Evolutionary conservation across 2,797 vertebrate species (phyloP).

Genomic region (Sebastes flavidus): DNA sequence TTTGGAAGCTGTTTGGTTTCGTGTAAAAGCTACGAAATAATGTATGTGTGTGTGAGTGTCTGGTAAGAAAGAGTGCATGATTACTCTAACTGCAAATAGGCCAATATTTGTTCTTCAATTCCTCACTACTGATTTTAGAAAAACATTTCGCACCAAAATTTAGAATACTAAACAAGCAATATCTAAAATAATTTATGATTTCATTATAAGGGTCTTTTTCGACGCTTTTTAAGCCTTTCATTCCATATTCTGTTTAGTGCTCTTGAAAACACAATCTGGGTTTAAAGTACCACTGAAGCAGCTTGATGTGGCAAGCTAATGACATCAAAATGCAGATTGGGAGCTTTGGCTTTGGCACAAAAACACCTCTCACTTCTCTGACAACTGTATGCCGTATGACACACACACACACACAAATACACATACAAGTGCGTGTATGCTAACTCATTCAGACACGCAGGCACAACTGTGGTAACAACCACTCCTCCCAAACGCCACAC

Average conservation of each 20-base stretch:
- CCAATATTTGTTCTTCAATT: conserved; percentile 51
- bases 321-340: conserved; percentile 82
- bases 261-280: conserved; percentile 77
- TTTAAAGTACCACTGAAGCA: conserved; percentile 72
- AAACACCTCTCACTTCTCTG: conserved; percentile 71
- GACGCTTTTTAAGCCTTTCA: conserved; percentile 63
- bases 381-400: conserved; percentile 62
- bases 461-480: conserved; percentile 55
- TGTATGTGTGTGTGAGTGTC: neutral
- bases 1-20: neutral
- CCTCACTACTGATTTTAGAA: conserved; percentile 28
- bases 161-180: conserved; percentile 49
- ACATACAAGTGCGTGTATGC: conserved; percentile 13
- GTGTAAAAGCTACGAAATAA: neutral
- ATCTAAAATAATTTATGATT: conserved; percentile 63
- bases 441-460: conserved; percentile 52
- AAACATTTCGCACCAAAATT: conserved; percentile 10
- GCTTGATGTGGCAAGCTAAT: conserved; percentile 76
- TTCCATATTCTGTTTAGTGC: conserved; percentile 70
- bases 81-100: conserved; percentile 12
- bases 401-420: conserved; percentile 24
- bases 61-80: neutral
- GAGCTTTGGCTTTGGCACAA: conserved; percentile 72
- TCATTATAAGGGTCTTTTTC: conserved; percentile 50
- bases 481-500: conserved; percentile 50